Conservation (phyloP, 2,888 invertebrate species). For the Tridacna gigas region DNA sequence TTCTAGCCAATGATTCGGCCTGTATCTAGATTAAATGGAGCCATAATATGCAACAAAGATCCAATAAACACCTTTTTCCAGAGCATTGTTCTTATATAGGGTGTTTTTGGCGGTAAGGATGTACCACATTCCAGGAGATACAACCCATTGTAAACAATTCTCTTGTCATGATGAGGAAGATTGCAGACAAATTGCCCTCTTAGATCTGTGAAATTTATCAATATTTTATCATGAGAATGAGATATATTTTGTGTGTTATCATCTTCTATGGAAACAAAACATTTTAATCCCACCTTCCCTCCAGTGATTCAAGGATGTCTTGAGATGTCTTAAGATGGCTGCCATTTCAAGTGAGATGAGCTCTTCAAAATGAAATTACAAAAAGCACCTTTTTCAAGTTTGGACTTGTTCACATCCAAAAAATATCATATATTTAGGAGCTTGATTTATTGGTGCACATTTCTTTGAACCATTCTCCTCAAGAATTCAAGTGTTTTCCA, state of each 20-base stretch:
- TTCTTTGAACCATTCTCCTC: conserved; percentile 32
- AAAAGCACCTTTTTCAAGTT: conserved; percentile 4
- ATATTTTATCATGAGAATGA: conserved; percentile 58
- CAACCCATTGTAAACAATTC: conserved; percentile 31
- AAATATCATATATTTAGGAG: conserved; percentile 2
- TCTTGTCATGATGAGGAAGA: conserved; percentile 46
- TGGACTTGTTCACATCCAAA: conserved; percentile 33
- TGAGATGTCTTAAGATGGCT: neutral
- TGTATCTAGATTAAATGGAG: too few relatives aligned
- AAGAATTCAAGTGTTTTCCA: conserved; percentile 32
- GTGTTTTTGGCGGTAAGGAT: too few relatives aligned
- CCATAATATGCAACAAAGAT: too few relatives aligned
- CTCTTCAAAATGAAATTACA: conserved; percentile 48
- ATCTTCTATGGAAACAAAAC: conserved; percentile 44
- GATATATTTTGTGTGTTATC: conserved; percentile 55
- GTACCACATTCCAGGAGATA: conserved; percentile 14
- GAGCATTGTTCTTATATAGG: too few relatives aligned
- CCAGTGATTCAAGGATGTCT: neutral
- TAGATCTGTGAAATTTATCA: conserved; percentile 57
- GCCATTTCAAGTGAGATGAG: neutral
- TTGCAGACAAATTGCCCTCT: conserved; percentile 60
- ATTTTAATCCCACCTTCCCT: conserved; percentile 31
- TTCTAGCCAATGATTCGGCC: too few relatives aligned
- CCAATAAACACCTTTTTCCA: too few relatives aligned
- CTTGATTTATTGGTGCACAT: conserved; percentile 21